A percentile compares a stretch with the other conserved stretches of the same genome.
These are phyloP conservation scores for Amphilophus citrinellus DNA, from an alignment of 2,113 vertebrate species.

Conservation along the genomic window DNA sequence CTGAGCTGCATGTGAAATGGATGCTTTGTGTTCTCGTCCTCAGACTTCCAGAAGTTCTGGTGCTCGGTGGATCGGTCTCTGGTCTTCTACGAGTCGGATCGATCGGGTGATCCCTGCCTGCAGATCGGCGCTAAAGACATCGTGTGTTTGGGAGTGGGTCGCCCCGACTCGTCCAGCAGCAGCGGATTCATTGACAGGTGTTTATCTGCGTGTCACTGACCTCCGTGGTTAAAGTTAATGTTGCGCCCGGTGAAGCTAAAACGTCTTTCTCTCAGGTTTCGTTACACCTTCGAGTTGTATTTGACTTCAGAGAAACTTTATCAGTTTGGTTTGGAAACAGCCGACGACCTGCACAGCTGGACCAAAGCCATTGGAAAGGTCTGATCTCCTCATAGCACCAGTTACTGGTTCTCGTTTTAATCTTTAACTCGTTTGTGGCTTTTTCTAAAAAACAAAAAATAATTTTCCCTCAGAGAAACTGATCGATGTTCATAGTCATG, in stretches of 20 bases:
- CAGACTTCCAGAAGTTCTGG: slow-evolving; percentile 92
- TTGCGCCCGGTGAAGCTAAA: neutral
- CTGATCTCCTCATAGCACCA: neutral
- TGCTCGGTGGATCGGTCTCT: slow-evolving; percentile 86
- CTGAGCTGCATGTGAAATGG: neutral
- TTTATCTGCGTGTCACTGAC: neutral
- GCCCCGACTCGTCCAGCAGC: slow-evolving; percentile 67
- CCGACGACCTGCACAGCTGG: slow-evolving; percentile 89
- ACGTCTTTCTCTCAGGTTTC: slow-evolving; percentile 81
- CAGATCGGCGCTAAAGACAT: slow-evolving; percentile 85
- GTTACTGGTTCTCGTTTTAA: neutral
- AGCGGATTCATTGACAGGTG: slow-evolving; percentile 83
- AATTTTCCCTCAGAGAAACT: neutral
- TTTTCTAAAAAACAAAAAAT: neutral
- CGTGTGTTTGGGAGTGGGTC: slow-evolving; percentile 86
- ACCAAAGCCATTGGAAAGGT: slow-evolving; percentile 92
- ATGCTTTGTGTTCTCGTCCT: neutral
- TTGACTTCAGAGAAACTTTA: slow-evolving; percentile 88
- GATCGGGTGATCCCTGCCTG: slow-evolving; percentile 78
- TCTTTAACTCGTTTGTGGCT: too few species aligned
- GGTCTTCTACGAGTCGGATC: slow-evolving; percentile 86
- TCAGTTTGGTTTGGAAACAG: slow-evolving; percentile 89
- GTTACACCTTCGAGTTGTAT: slow-evolving; percentile 93
- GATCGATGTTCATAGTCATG: neutral
- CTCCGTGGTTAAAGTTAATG: neutral